Evolutionary conservation across 2,888 invertebrate genomes (phyloP).

Genomic region (Drosophila suboccidentalis): DNA sequence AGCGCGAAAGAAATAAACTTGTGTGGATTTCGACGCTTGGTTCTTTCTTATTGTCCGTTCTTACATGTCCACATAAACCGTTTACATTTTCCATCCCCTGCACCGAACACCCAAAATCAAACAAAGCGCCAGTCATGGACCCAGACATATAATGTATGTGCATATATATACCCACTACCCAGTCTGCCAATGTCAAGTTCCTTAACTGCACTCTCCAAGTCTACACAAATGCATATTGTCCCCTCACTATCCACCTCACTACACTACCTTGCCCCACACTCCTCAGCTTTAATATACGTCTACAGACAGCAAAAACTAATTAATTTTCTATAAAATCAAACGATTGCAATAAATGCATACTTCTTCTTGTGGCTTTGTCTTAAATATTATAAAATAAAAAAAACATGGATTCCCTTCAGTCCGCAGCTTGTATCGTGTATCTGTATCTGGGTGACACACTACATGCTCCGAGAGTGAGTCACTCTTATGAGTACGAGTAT

Average conservation of each 20-base stretch:
- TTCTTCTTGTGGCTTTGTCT: too few species aligned
- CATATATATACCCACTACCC: neutral
- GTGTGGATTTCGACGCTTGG: conserved; percentile 49
- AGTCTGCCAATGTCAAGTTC: conserved; percentile 16
- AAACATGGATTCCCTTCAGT: conserved; percentile 14
- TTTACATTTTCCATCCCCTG: conserved; percentile 11
- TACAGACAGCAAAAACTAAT: neutral
- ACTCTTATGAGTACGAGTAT: conserved; percentile 18
- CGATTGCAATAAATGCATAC: neutral
- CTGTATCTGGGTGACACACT: conserved; percentile 59
- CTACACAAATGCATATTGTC: neutral
- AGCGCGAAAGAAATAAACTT: conserved; percentile 39
- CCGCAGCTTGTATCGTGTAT: conserved; percentile 24
- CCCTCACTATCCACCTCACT: neutral
- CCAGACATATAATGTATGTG: neutral
- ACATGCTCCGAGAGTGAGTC: conserved; percentile 52
- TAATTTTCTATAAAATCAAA: neutral
- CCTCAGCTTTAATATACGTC: neutral
- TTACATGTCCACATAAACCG: conserved; percentile 38
- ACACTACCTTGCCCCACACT: neutral
- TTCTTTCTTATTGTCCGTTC: conserved; percentile 35
- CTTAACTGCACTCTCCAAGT: neutral
- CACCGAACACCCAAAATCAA: conserved; percentile 4
- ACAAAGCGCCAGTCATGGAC: conserved; percentile 38
- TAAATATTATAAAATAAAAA: too few species aligned